phyloP scores from a whole-genome alignment of 2,888 invertebrate genomes.

The Ptilodon capucinus region DNA sequence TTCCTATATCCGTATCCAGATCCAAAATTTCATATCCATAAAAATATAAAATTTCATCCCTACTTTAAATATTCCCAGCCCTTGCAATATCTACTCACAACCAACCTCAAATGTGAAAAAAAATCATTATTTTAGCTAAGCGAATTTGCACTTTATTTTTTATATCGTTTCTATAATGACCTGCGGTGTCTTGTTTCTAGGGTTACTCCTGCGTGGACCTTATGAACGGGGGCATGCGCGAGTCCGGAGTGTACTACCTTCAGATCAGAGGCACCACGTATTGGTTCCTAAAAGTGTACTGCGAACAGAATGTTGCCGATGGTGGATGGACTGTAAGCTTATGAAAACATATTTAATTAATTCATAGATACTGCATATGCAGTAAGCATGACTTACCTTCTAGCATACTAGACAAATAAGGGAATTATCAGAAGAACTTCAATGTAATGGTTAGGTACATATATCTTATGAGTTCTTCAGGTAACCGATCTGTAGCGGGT shows the following conservation, averaged over 20 bases:
- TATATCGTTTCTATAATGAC: slow-evolving; percentile 13
- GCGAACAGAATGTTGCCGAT: slow-evolving; percentile 94
- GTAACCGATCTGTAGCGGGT: too few relatives aligned
- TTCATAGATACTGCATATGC: too few relatives aligned
- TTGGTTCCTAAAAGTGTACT: slow-evolving; percentile 96
- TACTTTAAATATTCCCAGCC: too few relatives aligned
- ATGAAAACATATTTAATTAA: slow-evolving; percentile 15
- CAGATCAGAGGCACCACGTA: slow-evolving; percentile 95
- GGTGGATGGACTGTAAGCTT: slow-evolving; percentile 95
- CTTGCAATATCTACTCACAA: background rate
- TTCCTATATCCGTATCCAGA: too few relatives aligned
- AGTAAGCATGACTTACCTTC: too few relatives aligned
- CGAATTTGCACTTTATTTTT: background rate
- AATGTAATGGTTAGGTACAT: too few relatives aligned
- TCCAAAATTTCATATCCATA: too few relatives aligned
- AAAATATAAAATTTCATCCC: too few relatives aligned
- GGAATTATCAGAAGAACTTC: too few relatives aligned
- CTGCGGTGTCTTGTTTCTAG: slow-evolving; percentile 73
- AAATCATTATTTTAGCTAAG: background rate
- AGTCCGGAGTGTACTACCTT: slow-evolving; percentile 94
- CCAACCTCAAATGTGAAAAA: background rate
- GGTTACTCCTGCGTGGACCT: slow-evolving; percentile 95
- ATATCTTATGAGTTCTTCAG: too few relatives aligned
- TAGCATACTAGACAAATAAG: too few relatives aligned
- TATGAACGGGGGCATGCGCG: slow-evolving; percentile 91